A percentile compares a stretch with the other conserved stretches of the same genome.
phyloP scores from a whole-genome alignment of 2,888 invertebrate genomes.

The Xestia rhomboidea region DNA sequence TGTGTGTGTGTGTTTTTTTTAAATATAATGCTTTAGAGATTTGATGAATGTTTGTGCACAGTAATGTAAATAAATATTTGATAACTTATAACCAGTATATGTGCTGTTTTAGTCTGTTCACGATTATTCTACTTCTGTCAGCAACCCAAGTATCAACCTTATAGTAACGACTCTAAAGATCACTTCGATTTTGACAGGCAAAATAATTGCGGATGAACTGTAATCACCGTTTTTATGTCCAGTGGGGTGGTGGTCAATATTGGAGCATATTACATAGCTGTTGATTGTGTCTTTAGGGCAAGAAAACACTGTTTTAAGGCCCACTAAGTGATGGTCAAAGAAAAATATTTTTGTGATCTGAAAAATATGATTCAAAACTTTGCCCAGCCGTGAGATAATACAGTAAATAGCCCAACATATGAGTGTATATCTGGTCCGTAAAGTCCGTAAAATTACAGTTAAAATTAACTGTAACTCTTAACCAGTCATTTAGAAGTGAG shows the following conservation, averaged over 20 bases:
- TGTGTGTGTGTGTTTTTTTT: background rate
- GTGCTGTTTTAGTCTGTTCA: background rate
- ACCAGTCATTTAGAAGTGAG: conserved; percentile 6
- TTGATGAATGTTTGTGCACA: background rate
- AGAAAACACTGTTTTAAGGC: background rate
- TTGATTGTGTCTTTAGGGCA: background rate
- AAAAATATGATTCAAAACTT: background rate
- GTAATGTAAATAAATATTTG: background rate
- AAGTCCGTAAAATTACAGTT: conserved; percentile 3
- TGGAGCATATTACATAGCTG: background rate
- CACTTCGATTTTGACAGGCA: background rate
- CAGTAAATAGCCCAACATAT: background rate
- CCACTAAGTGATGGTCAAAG: background rate
- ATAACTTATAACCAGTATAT: background rate
- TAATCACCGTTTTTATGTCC: background rate
- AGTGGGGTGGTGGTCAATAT: background rate
- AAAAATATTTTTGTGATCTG: background rate
- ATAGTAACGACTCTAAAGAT: background rate
- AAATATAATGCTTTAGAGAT: background rate
- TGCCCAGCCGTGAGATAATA: background rate
- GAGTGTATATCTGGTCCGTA: background rate
- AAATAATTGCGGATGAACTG: background rate
- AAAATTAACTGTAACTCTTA: background rate
- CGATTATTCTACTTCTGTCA: background rate
- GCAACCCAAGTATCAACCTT: background rate